Evolutionary conservation across 1,140 invertebrate species (phyloP), one percentile per base, ranked within the genome.

Genomic region (Rhagoletis zephyria): DNA sequence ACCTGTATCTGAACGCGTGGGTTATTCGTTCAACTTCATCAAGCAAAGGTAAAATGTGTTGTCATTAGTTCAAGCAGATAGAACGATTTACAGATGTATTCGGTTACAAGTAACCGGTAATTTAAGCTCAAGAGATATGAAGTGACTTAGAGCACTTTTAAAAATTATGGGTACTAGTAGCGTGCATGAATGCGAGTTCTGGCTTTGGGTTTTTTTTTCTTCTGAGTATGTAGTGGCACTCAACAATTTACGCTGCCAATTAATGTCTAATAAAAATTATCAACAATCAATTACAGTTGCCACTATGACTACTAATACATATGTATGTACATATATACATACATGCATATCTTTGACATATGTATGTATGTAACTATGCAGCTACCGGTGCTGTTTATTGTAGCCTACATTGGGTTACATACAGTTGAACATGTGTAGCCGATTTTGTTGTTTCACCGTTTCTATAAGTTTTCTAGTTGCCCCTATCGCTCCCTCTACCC

Each of bases 191-290:
- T 1, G 9, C 14, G 3, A 48, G 16, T 77, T 77, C 3, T 48
- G 10, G 12, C 40, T 7, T 48, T 77, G 0, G 16, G 16, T 14
- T 56, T 77, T 7, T 81, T 51, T 56, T 51, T 19, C 48, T 30
- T 30, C 30, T 30, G 30, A 30, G 30, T 30, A 30, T 30, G 30
- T 30, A 81, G 51, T 81, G 45, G 45, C 48, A 81, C n/a, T 19
- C 67, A 45, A 42, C 9, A 30, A 81, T 81, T 81, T 51, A 51
- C 74, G 48, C 48, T 19, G 74, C 19, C 74, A 81, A 81, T 81
- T 81, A 56, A 81, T 56, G 74, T 81, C 48, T 81, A 81, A 81
- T 81, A 81, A 81, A 81, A 56, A 56, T 56, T 19, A 56, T 30
- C 19, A 81, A 19, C n/a, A 81, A 81, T 81, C 16, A 56, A 59